A percentile compares a stretch with the other conserved stretches of the same genome.
These are phyloP conservation scores for Corvus cornix DNA, from an alignment of 2,113 vertebrate species.

Conservation along the genomic window DNA sequence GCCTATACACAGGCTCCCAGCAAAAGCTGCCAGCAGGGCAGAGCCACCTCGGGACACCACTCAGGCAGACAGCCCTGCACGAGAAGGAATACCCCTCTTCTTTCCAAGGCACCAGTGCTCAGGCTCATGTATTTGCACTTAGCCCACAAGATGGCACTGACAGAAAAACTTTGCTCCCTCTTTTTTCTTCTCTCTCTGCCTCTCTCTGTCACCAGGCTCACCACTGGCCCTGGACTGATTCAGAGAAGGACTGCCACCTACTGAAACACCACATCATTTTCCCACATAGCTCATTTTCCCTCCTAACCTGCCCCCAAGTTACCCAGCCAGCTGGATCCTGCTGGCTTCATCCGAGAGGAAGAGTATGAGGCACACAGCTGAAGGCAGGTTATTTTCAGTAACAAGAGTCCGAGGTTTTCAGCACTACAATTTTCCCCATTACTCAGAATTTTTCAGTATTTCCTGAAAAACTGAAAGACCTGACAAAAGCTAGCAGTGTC, in stretches of 20 bases:
- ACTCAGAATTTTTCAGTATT: not conserved
- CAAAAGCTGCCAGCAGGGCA: not conserved
- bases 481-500: not conserved
- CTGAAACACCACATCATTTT: not conserved
- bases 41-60: not conserved
- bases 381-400: not conserved
- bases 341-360: not conserved
- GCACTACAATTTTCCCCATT: not conserved
- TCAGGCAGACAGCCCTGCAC: accelerated
- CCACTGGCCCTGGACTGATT: not conserved
- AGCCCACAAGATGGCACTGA: conserved; percentile 33
- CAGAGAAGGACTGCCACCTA: conserved; percentile 31
- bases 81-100: not conserved
- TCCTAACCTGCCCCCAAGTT: not conserved
- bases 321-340: not conserved
- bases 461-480: not conserved
- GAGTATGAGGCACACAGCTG: not conserved
- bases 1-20: not conserved
- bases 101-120: not conserved
- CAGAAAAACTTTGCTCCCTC: not conserved
- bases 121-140: not conserved
- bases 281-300: not conserved
- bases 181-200: not conserved
- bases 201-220: not conserved
- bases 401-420: not conserved